Percentiles rank a stretch among this genome's conserved stretches.
These are phyloP conservation scores for Pyrrhosoma nymphula DNA, from an alignment of 2,888 invertebrate species.

Conservation along the genomic window DNA sequence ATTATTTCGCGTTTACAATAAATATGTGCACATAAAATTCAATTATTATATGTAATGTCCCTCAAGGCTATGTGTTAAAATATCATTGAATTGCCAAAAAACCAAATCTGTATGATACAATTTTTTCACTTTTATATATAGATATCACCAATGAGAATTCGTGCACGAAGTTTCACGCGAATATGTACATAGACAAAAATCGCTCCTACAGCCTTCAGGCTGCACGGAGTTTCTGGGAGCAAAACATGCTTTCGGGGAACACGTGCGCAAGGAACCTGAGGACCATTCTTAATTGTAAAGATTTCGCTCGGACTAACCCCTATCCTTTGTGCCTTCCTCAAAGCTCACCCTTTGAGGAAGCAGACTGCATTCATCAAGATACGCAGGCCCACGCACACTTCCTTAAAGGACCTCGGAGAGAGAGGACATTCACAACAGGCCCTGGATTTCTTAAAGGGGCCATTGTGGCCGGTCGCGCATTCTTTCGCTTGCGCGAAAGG, in stretches of 20 bases:
- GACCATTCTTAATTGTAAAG: not conserved
- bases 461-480: not conserved
- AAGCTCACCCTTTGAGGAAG: not conserved
- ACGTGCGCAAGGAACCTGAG: not conserved
- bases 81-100: too few species aligned
- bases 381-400: not conserved
- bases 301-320: not conserved
- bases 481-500: not conserved
- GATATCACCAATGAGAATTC: too few species aligned
- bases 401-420: not conserved
- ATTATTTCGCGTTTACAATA: too few species aligned
- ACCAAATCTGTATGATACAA: too few species aligned
- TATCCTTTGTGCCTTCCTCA: not conserved
- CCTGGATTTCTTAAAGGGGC: not conserved
- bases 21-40: too few species aligned
- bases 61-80: too few species aligned
- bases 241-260: not conserved
- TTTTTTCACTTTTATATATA: too few species aligned
- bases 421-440: not conserved
- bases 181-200: too few species aligned
- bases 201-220: too few species aligned
- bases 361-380: not conserved
- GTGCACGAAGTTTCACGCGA: too few species aligned
- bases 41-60: too few species aligned
- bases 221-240: not conserved